These are phyloP conservation scores for Nowickia ferox DNA, from an alignment of 2,888 invertebrate species.

Conservation along the genomic window DNA sequence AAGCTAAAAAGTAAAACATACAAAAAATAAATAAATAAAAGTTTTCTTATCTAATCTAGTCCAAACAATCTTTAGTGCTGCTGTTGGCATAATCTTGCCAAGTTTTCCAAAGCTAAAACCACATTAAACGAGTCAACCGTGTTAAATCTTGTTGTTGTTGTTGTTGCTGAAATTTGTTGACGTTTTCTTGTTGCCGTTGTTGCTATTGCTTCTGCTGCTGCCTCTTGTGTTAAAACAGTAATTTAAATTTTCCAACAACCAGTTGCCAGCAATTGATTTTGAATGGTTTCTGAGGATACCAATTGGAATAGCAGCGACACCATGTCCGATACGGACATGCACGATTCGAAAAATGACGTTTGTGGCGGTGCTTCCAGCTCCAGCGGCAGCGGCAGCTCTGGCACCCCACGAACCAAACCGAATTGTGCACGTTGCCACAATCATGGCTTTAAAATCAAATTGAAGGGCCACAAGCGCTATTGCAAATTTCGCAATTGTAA, in stretches of 20 bases:
- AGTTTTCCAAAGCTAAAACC: not conserved
- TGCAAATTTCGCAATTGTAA: slow-evolving; percentile 93
- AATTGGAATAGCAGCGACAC: slow-evolving; percentile 82
- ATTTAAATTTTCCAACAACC: slow-evolving; percentile 35
- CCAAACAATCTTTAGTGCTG: slow-evolving; percentile 35
- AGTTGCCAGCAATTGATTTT: slow-evolving; percentile 71
- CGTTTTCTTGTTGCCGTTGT: not conserved
- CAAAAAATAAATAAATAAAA: not conserved
- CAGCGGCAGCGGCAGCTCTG: slow-evolving; percentile 85
- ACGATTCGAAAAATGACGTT: slow-evolving; percentile 84
- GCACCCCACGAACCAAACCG: slow-evolving; percentile 91
- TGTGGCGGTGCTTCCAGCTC: slow-evolving; percentile 84
- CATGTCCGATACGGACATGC: slow-evolving; percentile 84
- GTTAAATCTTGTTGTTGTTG: not conserved
- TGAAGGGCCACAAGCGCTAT: slow-evolving; percentile 96
- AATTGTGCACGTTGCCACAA: slow-evolving; percentile 97
- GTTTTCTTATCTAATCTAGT: slow-evolving; percentile 54
- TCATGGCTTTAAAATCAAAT: slow-evolving; percentile 93
- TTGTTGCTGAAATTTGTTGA: not conserved
- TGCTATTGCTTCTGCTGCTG: not conserved
- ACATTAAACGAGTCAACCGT: slow-evolving; percentile 44
- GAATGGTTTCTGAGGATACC: slow-evolving; percentile 82
- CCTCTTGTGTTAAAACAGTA: not conserved
- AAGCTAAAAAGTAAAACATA: not conserved
- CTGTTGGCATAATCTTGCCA: not conserved